Percentiles rank a stretch among this genome's conserved stretches.
Evolutionary conservation across 1,140 invertebrate species (phyloP).

Genomic region (Drosophila gunungcola): DNA sequence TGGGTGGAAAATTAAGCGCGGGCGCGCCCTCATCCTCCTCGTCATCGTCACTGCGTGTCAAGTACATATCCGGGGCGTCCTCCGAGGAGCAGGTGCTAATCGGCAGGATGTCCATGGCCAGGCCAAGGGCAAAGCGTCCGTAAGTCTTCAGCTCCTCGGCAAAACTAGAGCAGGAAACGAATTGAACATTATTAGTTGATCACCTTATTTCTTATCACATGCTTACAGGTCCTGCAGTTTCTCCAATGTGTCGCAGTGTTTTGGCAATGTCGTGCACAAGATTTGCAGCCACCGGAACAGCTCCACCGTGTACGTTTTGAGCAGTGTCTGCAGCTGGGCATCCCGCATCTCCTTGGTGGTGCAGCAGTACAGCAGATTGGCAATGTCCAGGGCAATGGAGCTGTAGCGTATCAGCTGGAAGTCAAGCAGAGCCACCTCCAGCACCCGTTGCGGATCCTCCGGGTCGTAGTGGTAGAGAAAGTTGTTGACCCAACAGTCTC

Average conservation of each 20-base stretch:
- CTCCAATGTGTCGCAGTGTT: slow-evolving; percentile 84
- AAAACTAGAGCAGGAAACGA: slow-evolving; percentile 82
- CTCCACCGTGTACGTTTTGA: slow-evolving; percentile 86
- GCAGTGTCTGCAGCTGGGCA: slow-evolving; percentile 86
- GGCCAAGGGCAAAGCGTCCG: slow-evolving; percentile 88
- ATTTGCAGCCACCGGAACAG: slow-evolving; percentile 85
- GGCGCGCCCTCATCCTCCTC: slow-evolving; percentile 71
- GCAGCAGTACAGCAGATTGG: slow-evolving; percentile 89
- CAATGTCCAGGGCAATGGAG: slow-evolving; percentile 89
- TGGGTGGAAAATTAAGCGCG: slow-evolving; percentile 84
- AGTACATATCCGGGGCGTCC: slow-evolving; percentile 89
- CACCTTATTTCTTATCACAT: too few relatives aligned
- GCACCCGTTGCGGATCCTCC: slow-evolving; percentile 52
- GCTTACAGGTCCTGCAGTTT: slow-evolving; percentile 87
- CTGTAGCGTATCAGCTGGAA: slow-evolving; percentile 89
- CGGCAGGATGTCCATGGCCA: slow-evolving; percentile 89
- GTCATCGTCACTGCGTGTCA: slow-evolving; percentile 42
- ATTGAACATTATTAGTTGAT: neutral
- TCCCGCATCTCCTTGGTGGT: slow-evolving; percentile 87
- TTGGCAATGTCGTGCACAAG: slow-evolving; percentile 84
- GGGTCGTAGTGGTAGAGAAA: slow-evolving; percentile 88
- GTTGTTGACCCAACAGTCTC: slow-evolving; percentile 92
- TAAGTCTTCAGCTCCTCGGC: slow-evolving; percentile 88
- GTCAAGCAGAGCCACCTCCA: slow-evolving; percentile 88
- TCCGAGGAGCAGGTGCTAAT: slow-evolving; percentile 90